Base-by-base conservation (phyloP, 1,140 invertebrate genomes). In the Platyscapa corneri region DNA sequence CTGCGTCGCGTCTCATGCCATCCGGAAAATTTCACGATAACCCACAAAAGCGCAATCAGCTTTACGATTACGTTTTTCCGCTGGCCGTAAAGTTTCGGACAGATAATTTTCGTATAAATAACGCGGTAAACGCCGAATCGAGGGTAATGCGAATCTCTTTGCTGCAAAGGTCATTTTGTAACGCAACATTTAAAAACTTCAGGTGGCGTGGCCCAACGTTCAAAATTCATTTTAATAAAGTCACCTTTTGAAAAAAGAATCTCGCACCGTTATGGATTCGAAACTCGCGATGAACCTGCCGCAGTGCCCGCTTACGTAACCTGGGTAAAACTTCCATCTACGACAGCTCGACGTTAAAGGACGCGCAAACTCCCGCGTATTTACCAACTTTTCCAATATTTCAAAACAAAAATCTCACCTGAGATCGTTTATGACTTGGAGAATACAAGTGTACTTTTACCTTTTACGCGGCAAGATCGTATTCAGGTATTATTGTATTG, bases 371-470 rank as follows among this genome's bases (percentile, higher is more conserved):
- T 42, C 37, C 37, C 82, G 60, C 60, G 18, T 84, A 84, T 84
- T 84, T 84, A 84, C 75, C n/a, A 84, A 84, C 74, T 67, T 78
- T 78, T 67, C 27, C 70, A n/a, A 78, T 83, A 78, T 53, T 65
- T 37, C 82, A 49, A 84, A 84, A 84, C 82, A 84, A 49, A 53
- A 70, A n/a, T 30, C 27, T 46, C 32, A n/a, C 37, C 14, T 14
- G 39, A 27, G 37, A 74, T 42, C 37, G 5, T 16, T 0, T 20
- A 39, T 23, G 7, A 72, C 32, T 23, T 23, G 7, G 56, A 53
- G 20, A 60, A 60, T 23, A 27, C 23, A 27, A 60, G 20, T 27
- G 56, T 60, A 60, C 56, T 27, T 60, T 60, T 27, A 60, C 56
- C 23, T 27, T 60, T 60, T 23, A 5, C 5, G 56, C 20, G 23